Evolutionary conservation across 2,888 invertebrate species (phyloP), one percentile per base, ranked within the genome.

Genomic region (Saturnia japonica): DNA sequence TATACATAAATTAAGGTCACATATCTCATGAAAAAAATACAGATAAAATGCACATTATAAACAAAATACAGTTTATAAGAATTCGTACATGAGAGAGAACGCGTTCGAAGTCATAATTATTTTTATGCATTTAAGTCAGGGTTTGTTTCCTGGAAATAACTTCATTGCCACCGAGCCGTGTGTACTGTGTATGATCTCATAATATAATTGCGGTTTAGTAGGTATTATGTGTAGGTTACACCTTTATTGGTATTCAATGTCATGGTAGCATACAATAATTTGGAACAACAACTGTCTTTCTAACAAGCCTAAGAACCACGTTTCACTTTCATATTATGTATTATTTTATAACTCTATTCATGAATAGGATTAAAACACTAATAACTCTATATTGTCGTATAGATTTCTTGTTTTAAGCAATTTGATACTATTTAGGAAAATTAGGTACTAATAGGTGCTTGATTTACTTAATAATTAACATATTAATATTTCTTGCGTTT

Each of bases 111-210:
- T 60, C 57, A 60, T 60, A 60, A 60, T 60, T 28, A 60, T 60
- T 60, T 60, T 66, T 68, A 60, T 45, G 69, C 71, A 75, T 79
- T 82, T 79, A 78, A 84, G 87, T 87, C 88, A 89, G 78, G 88
- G 87, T 73, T 80, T 76, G 72, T 68, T 88, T 85, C 84, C 79
- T 72, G 72, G 86, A 84, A 87, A 67, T 71, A 72, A 77, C 77
- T 74, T 82, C 82, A 82, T 81, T 82, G 82, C 79, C 84, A 80
- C 81, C 82, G 82, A 85, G 54, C 9, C 22, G 34, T 34, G 34
- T 19, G 22, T n/a, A n/a, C n/a, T 22, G n/a, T 80, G 84, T 82
- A 84, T 51, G 28, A 45, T 68, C 54, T 68, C 68, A 51, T 54
- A 54, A 68, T 57, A 51, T n/a, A 54, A 68, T 68, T 51, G 68